Percentiles rank a stretch among this genome's conserved stretches.
Evolutionary conservation across 2,797 vertebrate species (phyloP).

Genomic region (Melanotaenia trifasciata): DNA sequence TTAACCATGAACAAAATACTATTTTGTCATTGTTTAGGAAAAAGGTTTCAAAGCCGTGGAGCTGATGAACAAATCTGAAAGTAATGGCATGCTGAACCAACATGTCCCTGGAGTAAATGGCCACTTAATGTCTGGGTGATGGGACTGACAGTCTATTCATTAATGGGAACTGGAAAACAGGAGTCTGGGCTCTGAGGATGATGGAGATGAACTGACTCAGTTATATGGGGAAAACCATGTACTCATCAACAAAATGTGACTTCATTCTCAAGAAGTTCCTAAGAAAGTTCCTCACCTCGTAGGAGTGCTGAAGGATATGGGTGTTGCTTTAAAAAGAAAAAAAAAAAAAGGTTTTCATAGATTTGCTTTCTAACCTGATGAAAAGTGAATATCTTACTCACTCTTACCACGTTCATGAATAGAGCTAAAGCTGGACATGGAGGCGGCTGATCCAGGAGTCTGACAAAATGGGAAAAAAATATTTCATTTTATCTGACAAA

Average conservation of each 20-base stretch:
- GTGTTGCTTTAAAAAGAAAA: constrained; percentile 71
- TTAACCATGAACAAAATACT: background rate
- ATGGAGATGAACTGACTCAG: constrained; percentile 23
- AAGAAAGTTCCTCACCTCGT: constrained; percentile 66
- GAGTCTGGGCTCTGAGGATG: constrained; percentile 71
- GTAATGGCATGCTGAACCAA: constrained; percentile 5
- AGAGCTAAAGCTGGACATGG: constrained; percentile 74
- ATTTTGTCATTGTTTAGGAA: background rate
- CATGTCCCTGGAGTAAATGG: background rate
- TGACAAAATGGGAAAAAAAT: constrained; percentile 34
- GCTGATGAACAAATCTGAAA: constrained; percentile 5
- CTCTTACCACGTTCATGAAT: constrained; percentile 77
- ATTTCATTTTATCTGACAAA: background rate
- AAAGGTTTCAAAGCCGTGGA: background rate
- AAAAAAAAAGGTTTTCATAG: background rate
- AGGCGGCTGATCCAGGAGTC: constrained; percentile 76
- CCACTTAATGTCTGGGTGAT: constrained; percentile 66
- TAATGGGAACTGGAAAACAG: constrained; percentile 74
- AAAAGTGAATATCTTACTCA: background rate
- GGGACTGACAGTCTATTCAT: constrained; percentile 63
- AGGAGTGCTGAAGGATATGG: constrained; percentile 63
- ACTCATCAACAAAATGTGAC: background rate
- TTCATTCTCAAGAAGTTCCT: background rate
- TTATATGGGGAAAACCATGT: background rate
- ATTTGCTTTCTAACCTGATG: background rate